phyloP scores from a whole-genome alignment of 1,140 invertebrate species.

The Aphaenogaster floridana region DNA sequence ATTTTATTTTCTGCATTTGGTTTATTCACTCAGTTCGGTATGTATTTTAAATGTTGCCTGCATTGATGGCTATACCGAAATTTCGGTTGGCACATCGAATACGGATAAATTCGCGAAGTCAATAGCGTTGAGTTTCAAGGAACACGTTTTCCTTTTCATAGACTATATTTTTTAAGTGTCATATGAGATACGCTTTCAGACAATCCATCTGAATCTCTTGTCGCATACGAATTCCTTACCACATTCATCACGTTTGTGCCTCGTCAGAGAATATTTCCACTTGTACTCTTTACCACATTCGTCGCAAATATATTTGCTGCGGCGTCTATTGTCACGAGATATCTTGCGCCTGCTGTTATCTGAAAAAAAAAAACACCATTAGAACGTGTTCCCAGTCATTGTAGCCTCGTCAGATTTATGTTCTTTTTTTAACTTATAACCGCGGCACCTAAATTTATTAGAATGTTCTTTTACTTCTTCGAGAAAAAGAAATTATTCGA shows the following conservation, averaged over 20 bases:
- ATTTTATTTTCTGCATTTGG: constrained; percentile 14
- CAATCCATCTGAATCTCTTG: not conserved
- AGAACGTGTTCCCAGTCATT: not conserved
- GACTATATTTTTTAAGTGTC: not conserved
- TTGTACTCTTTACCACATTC: constrained; percentile 82
- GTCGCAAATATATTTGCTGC: constrained; percentile 66
- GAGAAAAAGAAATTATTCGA: not conserved
- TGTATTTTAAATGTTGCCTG: not conserved
- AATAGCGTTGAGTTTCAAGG: not conserved
- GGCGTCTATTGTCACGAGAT: not conserved
- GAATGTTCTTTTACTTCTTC: not conserved
- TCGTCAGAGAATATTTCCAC: constrained; percentile 81
- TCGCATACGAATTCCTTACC: not conserved
- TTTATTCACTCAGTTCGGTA: not conserved
- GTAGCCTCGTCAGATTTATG: not conserved
- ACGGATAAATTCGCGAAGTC: not conserved
- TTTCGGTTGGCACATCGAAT: not conserved
- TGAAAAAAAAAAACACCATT: constrained; percentile 23
- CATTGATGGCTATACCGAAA: not conserved
- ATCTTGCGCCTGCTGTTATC: not conserved
- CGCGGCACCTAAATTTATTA: not conserved
- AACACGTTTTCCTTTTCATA: not conserved
- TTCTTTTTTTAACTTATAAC: not conserved
- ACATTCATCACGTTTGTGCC: constrained; percentile 75
- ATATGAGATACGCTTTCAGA: not conserved